Conservation (phyloP, 2,113 vertebrate species). For the Rhinolophus ferrumequinum region DNA sequence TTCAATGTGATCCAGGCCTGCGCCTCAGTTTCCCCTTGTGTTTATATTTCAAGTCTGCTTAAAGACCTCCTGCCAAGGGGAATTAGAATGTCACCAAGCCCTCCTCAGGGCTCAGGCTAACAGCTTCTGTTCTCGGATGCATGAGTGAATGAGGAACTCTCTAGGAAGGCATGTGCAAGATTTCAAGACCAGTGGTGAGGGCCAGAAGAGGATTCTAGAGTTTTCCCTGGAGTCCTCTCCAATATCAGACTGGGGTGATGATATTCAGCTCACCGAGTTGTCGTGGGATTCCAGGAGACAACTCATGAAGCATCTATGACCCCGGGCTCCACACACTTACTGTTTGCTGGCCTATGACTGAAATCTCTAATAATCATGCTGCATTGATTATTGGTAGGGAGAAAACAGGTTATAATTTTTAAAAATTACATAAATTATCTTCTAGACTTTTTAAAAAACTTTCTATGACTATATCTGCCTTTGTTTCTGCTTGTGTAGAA, state of each 20-base stretch:
- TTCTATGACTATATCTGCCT: constrained; percentile 78
- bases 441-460: constrained; percentile 26
- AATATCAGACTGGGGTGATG: too few species aligned
- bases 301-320: fast-evolving
- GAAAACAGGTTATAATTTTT: constrained; percentile 44
- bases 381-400: constrained; percentile 72
- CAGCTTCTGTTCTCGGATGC: fast-evolving
- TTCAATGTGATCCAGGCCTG: background rate
- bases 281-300: background rate
- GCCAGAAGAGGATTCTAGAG: background rate
- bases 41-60: background rate
- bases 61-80: background rate
- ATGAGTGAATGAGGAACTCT: fast-evolving
- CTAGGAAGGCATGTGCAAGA: fast-evolving
- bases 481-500: constrained; percentile 81
- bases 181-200: background rate
- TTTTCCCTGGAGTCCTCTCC: background rate
- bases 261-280: fast-evolving
- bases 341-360: background rate
- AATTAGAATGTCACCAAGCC: background rate
- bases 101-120: background rate
- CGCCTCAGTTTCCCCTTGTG: background rate
- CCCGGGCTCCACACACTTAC: background rate
- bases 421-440: constrained; percentile 74
- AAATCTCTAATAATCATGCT: constrained; percentile 41